Conservation (phyloP, 2,113 vertebrate species). For the Pao palembangensis region DNA sequence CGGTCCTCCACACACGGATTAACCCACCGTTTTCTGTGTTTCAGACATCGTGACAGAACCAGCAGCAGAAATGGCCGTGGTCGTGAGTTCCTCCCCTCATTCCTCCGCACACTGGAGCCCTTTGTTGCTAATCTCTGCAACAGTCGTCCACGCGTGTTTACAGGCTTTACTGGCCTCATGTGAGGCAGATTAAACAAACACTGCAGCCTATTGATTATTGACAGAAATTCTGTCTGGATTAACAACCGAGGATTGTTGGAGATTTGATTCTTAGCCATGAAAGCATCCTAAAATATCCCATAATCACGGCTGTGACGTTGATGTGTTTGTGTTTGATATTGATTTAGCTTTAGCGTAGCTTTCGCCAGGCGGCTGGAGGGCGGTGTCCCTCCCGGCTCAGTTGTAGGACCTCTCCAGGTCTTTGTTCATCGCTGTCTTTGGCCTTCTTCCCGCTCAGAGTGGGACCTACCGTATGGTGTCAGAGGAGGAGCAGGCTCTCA, state of each 20-base stretch:
- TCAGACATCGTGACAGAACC: conserved; percentile 30
- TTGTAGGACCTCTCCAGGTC: neutral
- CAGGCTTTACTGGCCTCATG: conserved; percentile 66
- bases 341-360: no score
- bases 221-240: no score
- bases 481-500: conserved; percentile 91
- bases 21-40: conserved; percentile 7
- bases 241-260: no score
- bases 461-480: conserved; percentile 92
- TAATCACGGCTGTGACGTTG: no score
- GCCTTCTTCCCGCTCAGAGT: conserved; percentile 62
- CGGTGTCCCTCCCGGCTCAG: no score
- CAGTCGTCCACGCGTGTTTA: conserved; percentile 36
- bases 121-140: conserved; percentile 53
- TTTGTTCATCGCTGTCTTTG: neutral
- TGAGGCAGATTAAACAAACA: conserved; percentile 71
- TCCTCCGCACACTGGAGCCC: neutral
- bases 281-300: no score
- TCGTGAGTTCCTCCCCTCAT: conserved; percentile 62
- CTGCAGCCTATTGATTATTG: conserved; percentile 60
- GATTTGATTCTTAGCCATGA: no score
- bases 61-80: conserved; percentile 71
- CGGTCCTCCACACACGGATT: neutral
- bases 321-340: no score
- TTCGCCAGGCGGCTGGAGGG: no score